Percentiles rank a stretch among this genome's conserved stretches.
phyloP scores from a whole-genome alignment of 2,113 vertebrate species.

The Oryzias woworae region DNA sequence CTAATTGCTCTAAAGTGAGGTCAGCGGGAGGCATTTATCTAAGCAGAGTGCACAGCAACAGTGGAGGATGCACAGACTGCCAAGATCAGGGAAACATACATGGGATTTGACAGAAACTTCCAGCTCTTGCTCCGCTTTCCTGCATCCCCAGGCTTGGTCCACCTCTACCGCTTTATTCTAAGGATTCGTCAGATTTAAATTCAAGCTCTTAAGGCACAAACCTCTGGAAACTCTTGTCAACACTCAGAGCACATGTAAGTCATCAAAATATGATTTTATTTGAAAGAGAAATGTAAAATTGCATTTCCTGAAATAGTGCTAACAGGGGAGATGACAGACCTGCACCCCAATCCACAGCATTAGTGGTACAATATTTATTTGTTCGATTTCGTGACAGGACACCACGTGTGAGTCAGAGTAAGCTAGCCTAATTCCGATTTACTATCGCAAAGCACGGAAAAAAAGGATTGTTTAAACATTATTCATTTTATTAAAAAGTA shows the following conservation, averaged over 20 bases:
- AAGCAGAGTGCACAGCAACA: constrained; percentile 86
- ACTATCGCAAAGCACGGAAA: background rate
- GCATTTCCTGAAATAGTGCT: constrained; percentile 17
- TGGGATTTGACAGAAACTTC: constrained; percentile 86
- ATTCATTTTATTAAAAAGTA: too few relatives aligned
- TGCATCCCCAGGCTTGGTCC: constrained; percentile 69
- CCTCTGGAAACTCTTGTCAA: constrained; percentile 78
- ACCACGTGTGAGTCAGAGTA: constrained; percentile 3
- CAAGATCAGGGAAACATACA: constrained; percentile 81
- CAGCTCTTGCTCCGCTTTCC: constrained; percentile 81
- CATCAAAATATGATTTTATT: constrained; percentile 25
- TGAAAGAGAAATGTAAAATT: constrained; percentile 3
- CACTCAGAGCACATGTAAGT: constrained; percentile 82
- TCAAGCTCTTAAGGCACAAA: constrained; percentile 80
- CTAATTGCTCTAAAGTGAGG: constrained; percentile 98
- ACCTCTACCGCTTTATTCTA: constrained; percentile 35
- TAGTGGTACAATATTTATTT: constrained; percentile 15
- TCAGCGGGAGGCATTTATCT: constrained; percentile 97
- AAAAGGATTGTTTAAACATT: background rate
- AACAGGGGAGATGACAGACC: constrained; percentile 1
- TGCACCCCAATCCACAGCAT: constrained; percentile 2
- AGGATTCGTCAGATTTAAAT: constrained; percentile 73
- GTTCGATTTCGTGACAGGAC: constrained; percentile 3
- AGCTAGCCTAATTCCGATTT: constrained; percentile 6
- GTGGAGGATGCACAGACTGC: constrained; percentile 82